A percentile compares a stretch with the other conserved stretches of the same genome.
phyloP scores from a whole-genome alignment of 2,113 vertebrate genomes.

The Cygnus buccinator region DNA sequence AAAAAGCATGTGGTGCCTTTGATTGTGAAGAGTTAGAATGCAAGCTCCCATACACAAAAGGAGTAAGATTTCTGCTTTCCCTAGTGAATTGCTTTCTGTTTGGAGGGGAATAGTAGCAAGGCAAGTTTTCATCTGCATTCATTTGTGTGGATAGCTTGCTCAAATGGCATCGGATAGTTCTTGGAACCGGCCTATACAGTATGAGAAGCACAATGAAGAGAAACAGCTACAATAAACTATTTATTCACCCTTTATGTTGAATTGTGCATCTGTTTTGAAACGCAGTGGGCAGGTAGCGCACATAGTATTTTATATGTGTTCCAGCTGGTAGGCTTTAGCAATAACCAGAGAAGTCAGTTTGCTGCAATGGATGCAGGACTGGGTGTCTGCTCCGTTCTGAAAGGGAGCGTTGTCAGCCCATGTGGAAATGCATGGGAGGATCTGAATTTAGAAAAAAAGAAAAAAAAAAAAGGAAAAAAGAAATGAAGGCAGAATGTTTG shows the following conservation, averaged over 20 bases:
- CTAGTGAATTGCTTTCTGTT: conserved; percentile 22
- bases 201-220: neutral
- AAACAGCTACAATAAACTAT: neutral
- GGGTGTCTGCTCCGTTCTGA: neutral
- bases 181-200: neutral
- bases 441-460: too few relatives aligned
- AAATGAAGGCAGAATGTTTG: neutral
- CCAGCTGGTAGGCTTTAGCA: neutral
- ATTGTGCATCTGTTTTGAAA: neutral
- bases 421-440: neutral
- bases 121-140: conserved; percentile 8
- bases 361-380: neutral
- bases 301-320: neutral
- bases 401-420: neutral
- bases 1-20: neutral
- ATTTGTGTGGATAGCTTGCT: neutral
- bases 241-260: neutral
- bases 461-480: neutral
- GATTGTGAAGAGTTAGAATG: neutral
- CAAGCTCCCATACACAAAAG: neutral
- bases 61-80: conserved; percentile 32
- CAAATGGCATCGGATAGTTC: neutral
- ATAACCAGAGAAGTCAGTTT: neutral
- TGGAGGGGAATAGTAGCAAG: neutral
- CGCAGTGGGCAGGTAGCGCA: neutral